These are phyloP conservation scores for Blastobasis lacticolella DNA, from an alignment of 2,888 invertebrate species.

Conservation along the genomic window DNA sequence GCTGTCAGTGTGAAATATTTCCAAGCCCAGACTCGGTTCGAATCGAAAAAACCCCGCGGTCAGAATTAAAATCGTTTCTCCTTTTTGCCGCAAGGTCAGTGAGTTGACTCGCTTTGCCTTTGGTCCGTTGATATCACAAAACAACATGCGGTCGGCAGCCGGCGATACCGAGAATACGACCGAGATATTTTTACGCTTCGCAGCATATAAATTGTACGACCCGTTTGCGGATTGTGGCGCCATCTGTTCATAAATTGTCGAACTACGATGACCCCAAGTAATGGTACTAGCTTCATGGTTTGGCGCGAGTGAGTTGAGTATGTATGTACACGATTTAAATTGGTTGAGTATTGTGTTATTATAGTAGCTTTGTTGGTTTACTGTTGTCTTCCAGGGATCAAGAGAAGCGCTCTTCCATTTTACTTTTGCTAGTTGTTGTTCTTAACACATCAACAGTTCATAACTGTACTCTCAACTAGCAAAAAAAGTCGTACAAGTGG, in stretches of 20 bases:
- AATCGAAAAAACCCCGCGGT: slow-evolving; percentile 44
- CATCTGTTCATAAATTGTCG: slow-evolving; percentile 33
- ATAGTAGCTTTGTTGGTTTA: too few relatives aligned
- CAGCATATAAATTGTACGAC: slow-evolving; percentile 9
- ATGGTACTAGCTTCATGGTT: too few relatives aligned
- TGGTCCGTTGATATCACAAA: slow-evolving; percentile 5
- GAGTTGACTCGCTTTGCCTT: slow-evolving; percentile 32
- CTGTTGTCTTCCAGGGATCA: too few relatives aligned
- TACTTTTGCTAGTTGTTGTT: too few relatives aligned
- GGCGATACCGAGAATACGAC: slow-evolving; percentile 38
- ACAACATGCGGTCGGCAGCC: slow-evolving; percentile 18
- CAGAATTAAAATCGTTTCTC: slow-evolving; percentile 58
- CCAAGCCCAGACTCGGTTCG: slow-evolving; percentile 14
- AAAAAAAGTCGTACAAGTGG: too few relatives aligned
- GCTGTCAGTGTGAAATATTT: slow-evolving; percentile 43
- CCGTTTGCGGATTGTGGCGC: slow-evolving; percentile 26
- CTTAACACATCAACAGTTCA: too few relatives aligned
- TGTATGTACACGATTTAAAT: too few relatives aligned
- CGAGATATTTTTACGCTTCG: slow-evolving; percentile 44
- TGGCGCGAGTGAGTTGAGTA: too few relatives aligned
- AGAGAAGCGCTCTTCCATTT: too few relatives aligned
- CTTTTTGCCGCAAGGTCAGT: slow-evolving; percentile 67
- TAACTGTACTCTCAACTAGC: too few relatives aligned
- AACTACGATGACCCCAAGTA: slow-evolving; percentile 11
- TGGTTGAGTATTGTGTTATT: too few relatives aligned